phyloP scores from a whole-genome alignment of 1,140 invertebrate species.

The Pomacea maculata region DNA sequence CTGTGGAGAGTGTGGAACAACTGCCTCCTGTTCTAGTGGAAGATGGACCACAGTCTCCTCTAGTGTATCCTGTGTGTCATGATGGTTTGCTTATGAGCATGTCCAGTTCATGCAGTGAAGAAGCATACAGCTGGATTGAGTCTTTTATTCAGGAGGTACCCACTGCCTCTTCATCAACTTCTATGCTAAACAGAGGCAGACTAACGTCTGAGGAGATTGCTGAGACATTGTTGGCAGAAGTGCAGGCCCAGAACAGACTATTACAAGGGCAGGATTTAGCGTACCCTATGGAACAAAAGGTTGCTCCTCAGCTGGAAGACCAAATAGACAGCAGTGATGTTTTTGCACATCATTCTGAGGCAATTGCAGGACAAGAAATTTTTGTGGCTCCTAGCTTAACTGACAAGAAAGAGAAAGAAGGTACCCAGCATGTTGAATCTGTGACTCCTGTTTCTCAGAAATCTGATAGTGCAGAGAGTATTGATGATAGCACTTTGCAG shows the following conservation, averaged over 20 bases:
- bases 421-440: no score
- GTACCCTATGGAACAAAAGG: no score
- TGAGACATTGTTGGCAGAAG: slow-evolving; percentile 10
- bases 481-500: no score
- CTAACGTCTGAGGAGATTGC: slow-evolving; percentile 25
- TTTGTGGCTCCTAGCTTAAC: no score
- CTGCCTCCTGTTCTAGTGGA: neutral
- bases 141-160: slow-evolving; percentile 12
- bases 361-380: no score
- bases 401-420: no score
- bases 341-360: no score
- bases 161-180: slow-evolving; percentile 4
- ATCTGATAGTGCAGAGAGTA: no score
- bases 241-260: slow-evolving; percentile 1
- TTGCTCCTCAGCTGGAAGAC: no score
- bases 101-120: slow-evolving; percentile 1
- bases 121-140: slow-evolving; percentile 17
- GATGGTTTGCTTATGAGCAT: slow-evolving; percentile 10
- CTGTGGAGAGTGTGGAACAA: neutral
- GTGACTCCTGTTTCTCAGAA: no score
- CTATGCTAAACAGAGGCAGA: slow-evolving; percentile 21
- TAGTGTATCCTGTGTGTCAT: slow-evolving; percentile 5
- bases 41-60: neutral
- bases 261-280: no score
- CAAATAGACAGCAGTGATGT: no score